These are phyloP conservation scores for Emmelina monodactyla DNA, from an alignment of 2,888 invertebrate genomes.

Conservation along the genomic window DNA sequence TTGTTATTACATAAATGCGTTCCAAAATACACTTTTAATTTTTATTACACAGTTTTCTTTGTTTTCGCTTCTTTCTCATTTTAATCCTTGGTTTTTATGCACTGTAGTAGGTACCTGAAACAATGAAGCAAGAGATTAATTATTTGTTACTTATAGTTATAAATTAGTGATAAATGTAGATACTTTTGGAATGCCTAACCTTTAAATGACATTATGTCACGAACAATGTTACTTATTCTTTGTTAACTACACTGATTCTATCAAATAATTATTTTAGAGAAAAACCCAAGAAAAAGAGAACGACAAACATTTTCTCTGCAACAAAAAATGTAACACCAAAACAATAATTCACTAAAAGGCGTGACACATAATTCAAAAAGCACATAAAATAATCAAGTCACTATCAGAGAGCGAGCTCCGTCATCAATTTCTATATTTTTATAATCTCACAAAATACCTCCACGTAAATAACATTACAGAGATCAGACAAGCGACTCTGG, in stretches of 20 bases:
- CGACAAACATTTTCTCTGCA: constrained; percentile 10
- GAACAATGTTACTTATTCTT: constrained; percentile 6
- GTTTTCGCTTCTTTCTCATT: constrained; percentile 62
- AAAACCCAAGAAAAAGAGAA: not conserved
- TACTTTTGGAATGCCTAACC: not conserved
- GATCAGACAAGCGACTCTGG: constrained; percentile 42
- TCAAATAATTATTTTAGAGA: no score
- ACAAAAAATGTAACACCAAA: no score
- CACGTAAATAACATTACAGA: constrained; percentile 39
- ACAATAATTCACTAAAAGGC: no score
- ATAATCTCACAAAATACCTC: constrained; percentile 35
- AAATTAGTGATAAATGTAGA: not conserved
- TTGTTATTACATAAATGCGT: not conserved
- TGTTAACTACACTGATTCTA: no score
- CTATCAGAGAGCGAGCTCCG: constrained; percentile 23
- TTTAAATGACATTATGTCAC: not conserved
- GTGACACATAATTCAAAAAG: constrained; percentile 15
- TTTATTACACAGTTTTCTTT: constrained; percentile 18
- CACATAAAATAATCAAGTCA: constrained; percentile 25
- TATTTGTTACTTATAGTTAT: not conserved
- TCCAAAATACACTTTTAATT: not conserved
- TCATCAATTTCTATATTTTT: constrained; percentile 41
- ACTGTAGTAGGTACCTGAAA: constrained; percentile 30
- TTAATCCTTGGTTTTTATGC: constrained; percentile 29
- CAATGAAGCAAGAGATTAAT: constrained; percentile 18